Percentiles rank a stretch among this genome's conserved stretches.
Evolutionary conservation across 2,888 invertebrate genomes (phyloP).

Genomic region (Agonopterix alstromeriana): DNA sequence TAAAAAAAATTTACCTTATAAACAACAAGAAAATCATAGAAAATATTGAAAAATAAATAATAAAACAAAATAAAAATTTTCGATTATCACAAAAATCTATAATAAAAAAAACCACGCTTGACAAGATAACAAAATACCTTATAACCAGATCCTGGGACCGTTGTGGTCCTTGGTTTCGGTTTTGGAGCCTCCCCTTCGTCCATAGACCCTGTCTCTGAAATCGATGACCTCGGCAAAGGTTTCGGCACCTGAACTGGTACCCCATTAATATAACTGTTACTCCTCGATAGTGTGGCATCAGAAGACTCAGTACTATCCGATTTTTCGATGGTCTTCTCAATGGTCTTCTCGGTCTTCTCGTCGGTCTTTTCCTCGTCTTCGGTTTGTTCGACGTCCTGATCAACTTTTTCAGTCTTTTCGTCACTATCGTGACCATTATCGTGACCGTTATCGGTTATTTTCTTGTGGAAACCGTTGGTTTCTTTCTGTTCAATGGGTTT

Average conservation of each 20-base stretch:
- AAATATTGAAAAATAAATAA: not conserved
- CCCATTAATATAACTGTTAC: constrained; percentile 61
- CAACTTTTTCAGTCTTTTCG: constrained; percentile 20
- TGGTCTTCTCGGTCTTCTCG: constrained; percentile 10
- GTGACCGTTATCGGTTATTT: constrained; percentile 49
- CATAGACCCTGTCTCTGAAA: constrained; percentile 79
- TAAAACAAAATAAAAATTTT: not conserved
- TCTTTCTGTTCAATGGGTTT: constrained; percentile 40
- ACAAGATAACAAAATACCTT: constrained; percentile 78
- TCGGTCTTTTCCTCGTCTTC: not conserved
- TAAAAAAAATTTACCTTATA: no score
- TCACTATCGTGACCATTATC: constrained; percentile 30
- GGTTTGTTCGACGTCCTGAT: not conserved
- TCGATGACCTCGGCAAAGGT: constrained; percentile 87
- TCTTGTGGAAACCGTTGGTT: constrained; percentile 59
- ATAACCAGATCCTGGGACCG: constrained; percentile 81
- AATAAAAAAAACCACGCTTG: not conserved
- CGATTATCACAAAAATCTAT: not conserved
- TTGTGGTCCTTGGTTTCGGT: constrained; percentile 84
- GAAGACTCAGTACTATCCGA: constrained; percentile 50
- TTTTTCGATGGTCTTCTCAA: constrained; percentile 35
- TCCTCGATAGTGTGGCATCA: constrained; percentile 48
- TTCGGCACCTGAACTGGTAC: constrained; percentile 79
- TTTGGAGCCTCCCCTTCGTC: constrained; percentile 69
- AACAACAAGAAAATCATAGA: not conserved